Conservation (phyloP, 2,113 vertebrate species). For the Pluvialis apricaria region DNA sequence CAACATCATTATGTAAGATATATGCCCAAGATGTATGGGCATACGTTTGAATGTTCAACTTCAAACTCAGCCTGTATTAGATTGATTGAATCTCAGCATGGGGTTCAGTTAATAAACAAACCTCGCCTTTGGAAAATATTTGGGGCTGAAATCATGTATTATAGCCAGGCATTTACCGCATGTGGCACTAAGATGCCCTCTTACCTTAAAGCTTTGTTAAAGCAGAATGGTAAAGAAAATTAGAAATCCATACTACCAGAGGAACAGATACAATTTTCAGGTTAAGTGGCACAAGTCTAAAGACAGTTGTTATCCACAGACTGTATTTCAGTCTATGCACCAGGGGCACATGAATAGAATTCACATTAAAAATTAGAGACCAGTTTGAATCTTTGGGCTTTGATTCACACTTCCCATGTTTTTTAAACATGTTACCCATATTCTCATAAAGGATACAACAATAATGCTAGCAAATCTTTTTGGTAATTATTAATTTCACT, state of each 20-base stretch:
- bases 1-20: slow-evolving; percentile 84
- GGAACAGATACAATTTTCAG: slow-evolving; percentile 49
- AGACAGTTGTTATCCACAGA: slow-evolving; percentile 39
- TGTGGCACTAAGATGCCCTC: slow-evolving; percentile 37
- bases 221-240: slow-evolving; percentile 57
- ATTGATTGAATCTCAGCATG: slow-evolving; percentile 81
- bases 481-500: slow-evolving; percentile 68
- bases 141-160: slow-evolving; percentile 65
- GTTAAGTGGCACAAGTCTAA: slow-evolving; percentile 44
- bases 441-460: slow-evolving; percentile 61
- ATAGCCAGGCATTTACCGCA: slow-evolving; percentile 59
- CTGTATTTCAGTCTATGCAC: slow-evolving; percentile 39
- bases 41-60: slow-evolving; percentile 75
- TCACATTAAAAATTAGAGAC: slow-evolving; percentile 70
- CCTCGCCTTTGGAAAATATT: slow-evolving; percentile 71
- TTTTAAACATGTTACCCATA: slow-evolving; percentile 55
- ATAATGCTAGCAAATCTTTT: slow-evolving; percentile 62
- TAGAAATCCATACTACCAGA: slow-evolving; percentile 17
- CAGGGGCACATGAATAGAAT: slow-evolving; percentile 41
- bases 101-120: slow-evolving; percentile 80
- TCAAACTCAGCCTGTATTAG: slow-evolving; percentile 75
- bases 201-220: slow-evolving; percentile 50
- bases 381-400: slow-evolving; percentile 49
- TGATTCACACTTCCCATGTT: slow-evolving; percentile 67
- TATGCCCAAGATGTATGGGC: slow-evolving; percentile 78